phyloP scores from a whole-genome alignment of 2,888 invertebrate species.

The Hydrotaea cyrtoneurina region DNA sequence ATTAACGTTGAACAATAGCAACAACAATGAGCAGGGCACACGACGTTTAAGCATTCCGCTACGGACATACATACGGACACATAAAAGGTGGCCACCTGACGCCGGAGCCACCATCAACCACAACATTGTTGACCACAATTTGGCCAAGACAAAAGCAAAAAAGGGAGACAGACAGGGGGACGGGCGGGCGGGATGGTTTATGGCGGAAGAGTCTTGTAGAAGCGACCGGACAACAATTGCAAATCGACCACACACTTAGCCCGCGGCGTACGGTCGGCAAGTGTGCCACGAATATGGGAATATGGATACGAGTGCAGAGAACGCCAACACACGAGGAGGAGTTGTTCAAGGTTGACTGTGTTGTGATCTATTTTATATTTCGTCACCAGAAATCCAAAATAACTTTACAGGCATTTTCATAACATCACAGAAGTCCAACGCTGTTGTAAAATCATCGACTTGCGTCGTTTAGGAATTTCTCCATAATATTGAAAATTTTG shows the following conservation, averaged over 20 bases:
- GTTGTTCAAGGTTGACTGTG: too few relatives aligned
- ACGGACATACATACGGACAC: not conserved
- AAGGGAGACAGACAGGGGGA: not conserved
- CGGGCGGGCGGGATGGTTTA: too few relatives aligned
- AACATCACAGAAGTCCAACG: too few relatives aligned
- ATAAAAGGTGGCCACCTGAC: not conserved
- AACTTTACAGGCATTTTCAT: too few relatives aligned
- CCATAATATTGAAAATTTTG: too few relatives aligned
- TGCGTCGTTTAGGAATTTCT: too few relatives aligned
- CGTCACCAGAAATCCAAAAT: too few relatives aligned
- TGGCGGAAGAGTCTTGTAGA: not conserved
- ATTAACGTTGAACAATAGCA: conserved; percentile 14
- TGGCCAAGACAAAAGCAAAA: conserved; percentile 3
- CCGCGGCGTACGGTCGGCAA: too few relatives aligned
- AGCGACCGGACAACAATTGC: not conserved
- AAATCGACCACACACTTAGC: conserved; percentile 12
- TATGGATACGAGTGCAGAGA: not conserved
- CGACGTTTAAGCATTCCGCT: not conserved
- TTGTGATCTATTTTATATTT: too few relatives aligned
- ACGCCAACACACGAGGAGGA: not conserved
- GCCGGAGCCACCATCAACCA: not conserved
- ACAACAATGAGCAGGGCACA: not conserved
- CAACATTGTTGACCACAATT: not conserved
- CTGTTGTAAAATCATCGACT: too few relatives aligned
- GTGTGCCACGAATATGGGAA: too few relatives aligned